Evolutionary conservation across 2,113 vertebrate species (phyloP).

Genomic region (Euleptes europaea): DNA sequence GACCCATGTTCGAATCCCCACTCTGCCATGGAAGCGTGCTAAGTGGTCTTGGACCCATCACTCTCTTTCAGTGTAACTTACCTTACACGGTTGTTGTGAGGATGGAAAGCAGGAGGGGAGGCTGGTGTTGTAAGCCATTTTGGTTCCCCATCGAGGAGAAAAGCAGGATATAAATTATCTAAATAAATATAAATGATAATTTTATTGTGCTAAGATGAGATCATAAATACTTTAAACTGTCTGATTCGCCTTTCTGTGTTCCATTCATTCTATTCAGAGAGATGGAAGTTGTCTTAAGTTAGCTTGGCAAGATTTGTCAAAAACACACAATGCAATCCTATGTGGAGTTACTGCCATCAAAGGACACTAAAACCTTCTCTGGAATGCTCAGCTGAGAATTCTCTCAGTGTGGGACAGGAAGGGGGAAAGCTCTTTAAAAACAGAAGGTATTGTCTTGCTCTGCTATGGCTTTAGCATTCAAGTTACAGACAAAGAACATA

Average conservation of each 20-base stretch:
- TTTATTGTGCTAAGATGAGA: slow-evolving; percentile 51
- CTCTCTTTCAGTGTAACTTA: too few relatives aligned
- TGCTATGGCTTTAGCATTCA: not conserved
- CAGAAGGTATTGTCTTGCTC: not conserved
- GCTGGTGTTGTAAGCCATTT: too few relatives aligned
- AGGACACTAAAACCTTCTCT: not conserved
- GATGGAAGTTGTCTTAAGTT: slow-evolving; percentile 21
- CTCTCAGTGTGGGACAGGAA: not conserved
- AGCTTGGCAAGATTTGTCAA: not conserved
- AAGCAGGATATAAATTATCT: too few relatives aligned
- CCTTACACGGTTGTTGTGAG: too few relatives aligned
- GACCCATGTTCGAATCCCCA: too few relatives aligned
- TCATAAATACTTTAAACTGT: slow-evolving; percentile 60
- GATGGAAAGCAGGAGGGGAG: too few relatives aligned
- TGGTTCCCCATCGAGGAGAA: too few relatives aligned
- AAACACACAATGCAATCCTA: not conserved
- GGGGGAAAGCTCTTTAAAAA: not conserved
- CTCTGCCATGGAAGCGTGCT: too few relatives aligned
- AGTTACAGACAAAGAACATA: not conserved
- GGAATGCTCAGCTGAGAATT: not conserved
- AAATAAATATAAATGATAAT: not conserved
- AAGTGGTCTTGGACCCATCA: too few relatives aligned
- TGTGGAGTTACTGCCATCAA: too few relatives aligned
- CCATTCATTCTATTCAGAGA: slow-evolving; percentile 66
- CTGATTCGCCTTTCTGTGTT: slow-evolving; percentile 60